Base-by-base conservation (phyloP, 35 echinoderm and acorn worm species). In the Apostichopus californicus region DNA sequence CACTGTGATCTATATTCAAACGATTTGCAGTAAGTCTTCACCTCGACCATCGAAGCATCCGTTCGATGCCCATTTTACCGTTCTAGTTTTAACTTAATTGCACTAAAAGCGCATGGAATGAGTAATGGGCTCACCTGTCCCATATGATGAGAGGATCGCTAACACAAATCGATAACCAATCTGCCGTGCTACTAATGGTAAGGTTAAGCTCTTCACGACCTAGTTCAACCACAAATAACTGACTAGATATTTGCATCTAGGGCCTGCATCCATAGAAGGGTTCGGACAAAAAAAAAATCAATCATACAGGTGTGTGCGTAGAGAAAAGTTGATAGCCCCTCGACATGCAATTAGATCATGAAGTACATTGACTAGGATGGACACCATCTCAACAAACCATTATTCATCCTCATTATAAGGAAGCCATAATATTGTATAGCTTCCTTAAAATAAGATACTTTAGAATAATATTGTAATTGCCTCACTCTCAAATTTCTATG, bases 151-250 rank as follows among this genome's bases (percentile, higher is more conserved):
- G 71, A 20, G 71, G 71, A 75, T 75, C 71, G 71, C 71, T 14
- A 75, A 75, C 71, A 75, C 71, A 75, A 75, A 75, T 75, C 71
- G 20, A 75, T 75, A 75, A 75, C 17, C 71, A 75, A 75, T 75
- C 71, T 75, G n/a, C 71, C 71, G 20, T 75, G 14, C 15, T 75
- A 68, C 11, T 75, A 75, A 75, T 75, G 71, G 14, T 75, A 75
- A 75, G 71, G 71, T 75, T 75, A 75, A 75, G 71, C 71, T 75
- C 11, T 75, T 6, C 71, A n/a, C 17, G 71, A 75, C 71, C 71
- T 75, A 75, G 71, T 75, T 75, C 21, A 75, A 12, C 7, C 58
- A 9, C 58, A 61, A 61, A 61, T 61, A 61, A 18, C 71, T 18
- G 17, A 18, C 71, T 18, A 75, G 71, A 75, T 75, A 75, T 75